Conservation (phyloP, 2,797 vertebrate genomes). For the Cynodonichthys magdalenae region DNA sequence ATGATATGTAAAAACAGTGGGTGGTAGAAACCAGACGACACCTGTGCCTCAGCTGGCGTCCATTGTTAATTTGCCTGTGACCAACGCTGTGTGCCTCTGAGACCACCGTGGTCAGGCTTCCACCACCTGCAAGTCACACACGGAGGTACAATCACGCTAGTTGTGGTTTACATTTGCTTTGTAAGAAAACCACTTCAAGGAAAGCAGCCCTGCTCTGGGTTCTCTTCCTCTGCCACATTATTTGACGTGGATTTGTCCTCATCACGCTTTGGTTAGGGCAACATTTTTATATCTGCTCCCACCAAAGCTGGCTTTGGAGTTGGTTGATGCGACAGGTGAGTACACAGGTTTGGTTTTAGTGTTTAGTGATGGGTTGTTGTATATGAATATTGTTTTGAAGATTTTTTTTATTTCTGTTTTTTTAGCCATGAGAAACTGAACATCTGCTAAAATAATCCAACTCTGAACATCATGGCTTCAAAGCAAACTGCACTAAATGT, state of each 20-base stretch:
- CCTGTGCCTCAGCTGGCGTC: conserved; percentile 15
- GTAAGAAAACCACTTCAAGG: conserved; percentile 41
- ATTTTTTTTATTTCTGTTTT: background rate
- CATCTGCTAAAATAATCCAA: conserved; percentile 11
- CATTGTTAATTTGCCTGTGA: conserved; percentile 51
- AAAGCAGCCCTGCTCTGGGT: conserved; percentile 31
- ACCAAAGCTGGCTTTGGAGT: conserved; percentile 25
- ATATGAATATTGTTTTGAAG: background rate
- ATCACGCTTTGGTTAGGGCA: conserved; percentile 27
- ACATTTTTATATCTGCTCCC: conserved; percentile 37
- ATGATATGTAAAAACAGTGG: conserved; percentile 10
- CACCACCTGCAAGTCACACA: conserved; percentile 43
- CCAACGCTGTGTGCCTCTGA: conserved; percentile 31
- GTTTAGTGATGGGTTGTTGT: background rate
- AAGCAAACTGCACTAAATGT: conserved; percentile 41
- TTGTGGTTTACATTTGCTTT: conserved; percentile 37
- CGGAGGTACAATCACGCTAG: conserved; percentile 4
- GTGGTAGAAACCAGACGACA: conserved; percentile 23
- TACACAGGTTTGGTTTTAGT: background rate
- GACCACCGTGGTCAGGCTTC: conserved; percentile 27
- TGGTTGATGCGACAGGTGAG: conserved; percentile 18
- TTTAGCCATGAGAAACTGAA: conserved; percentile 8
- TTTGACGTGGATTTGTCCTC: conserved; percentile 46
- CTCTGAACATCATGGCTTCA: conserved; percentile 37
- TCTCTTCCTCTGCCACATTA: conserved; percentile 50